phyloP scores from a whole-genome alignment of 2,888 invertebrate species.

The Oscheius onirici region DNA sequence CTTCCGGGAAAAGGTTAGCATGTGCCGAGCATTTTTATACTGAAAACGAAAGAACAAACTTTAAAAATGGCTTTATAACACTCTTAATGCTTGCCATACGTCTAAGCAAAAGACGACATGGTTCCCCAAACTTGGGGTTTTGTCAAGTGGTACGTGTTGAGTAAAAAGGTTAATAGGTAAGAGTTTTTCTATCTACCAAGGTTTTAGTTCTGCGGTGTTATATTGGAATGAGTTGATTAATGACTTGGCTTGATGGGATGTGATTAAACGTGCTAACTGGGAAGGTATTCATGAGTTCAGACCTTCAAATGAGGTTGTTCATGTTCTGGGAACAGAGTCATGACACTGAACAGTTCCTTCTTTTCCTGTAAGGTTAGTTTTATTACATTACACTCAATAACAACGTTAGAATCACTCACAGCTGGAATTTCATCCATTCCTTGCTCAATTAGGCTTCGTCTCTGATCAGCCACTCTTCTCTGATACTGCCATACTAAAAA shows the following conservation, averaged over 20 bases:
- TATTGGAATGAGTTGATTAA: background rate
- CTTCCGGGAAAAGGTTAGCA: too few species aligned
- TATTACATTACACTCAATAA: background rate
- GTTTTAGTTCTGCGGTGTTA: background rate
- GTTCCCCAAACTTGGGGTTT: too few species aligned
- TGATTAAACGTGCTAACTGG: background rate
- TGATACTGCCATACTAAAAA: constrained; percentile 45
- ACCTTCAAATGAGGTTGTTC: constrained; percentile 20
- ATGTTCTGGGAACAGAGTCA: constrained; percentile 1
- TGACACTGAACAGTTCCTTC: background rate
- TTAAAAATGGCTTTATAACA: too few species aligned
- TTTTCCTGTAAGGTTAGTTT: constrained; percentile 11
- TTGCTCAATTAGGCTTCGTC: constrained; percentile 35
- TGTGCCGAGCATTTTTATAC: too few species aligned
- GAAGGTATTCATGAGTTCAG: background rate
- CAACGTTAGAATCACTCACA: background rate
- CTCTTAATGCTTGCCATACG: too few species aligned
- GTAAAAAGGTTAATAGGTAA: too few species aligned
- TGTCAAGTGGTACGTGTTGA: too few species aligned
- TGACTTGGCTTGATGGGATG: background rate
- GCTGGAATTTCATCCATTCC: constrained; percentile 15
- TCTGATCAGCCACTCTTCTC: constrained; percentile 33
- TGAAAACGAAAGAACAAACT: too few species aligned
- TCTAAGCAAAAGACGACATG: too few species aligned
- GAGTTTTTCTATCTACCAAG: too few species aligned